Evolutionary conservation across 2,797 vertebrate species (phyloP).

Genomic region (Chrysocyon brachyurus): DNA sequence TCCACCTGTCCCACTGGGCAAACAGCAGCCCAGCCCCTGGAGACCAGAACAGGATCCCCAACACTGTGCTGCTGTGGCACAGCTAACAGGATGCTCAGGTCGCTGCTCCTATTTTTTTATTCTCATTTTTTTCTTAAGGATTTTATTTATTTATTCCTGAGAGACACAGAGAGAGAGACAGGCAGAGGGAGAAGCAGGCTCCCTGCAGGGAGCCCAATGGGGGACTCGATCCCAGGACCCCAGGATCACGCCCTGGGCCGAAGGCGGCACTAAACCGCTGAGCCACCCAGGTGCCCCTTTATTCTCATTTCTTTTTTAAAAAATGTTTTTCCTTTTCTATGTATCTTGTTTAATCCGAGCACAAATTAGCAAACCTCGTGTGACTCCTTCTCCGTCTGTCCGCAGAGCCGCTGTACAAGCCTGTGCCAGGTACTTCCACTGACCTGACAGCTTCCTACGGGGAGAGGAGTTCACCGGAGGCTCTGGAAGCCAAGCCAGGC

Average conservation of each 20-base stretch:
- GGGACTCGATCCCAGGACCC: no score
- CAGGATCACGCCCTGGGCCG: no score
- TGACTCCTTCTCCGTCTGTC: background rate
- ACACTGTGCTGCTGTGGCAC: accelerated
- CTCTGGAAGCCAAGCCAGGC: background rate
- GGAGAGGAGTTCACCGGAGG: background rate
- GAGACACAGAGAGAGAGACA: no score
- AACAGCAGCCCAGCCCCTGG: background rate
- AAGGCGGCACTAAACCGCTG: no score
- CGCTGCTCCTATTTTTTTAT: background rate
- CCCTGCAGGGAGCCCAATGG: no score
- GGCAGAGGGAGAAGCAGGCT: no score
- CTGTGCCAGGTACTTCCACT: background rate
- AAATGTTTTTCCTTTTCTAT: no score
- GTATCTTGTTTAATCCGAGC: background rate
- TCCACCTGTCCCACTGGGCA: background rate
- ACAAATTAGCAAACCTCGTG: background rate
- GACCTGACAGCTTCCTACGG: background rate
- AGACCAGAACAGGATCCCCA: background rate
- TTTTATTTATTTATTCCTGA: no score
- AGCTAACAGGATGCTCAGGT: background rate
- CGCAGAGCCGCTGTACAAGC: no score
- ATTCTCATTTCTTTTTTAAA: background rate
- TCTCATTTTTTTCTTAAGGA: no score
- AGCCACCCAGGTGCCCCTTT: no score